These are phyloP conservation scores for Gallinago nigripennis DNA, from an alignment of 2,797 vertebrate species.

Conservation along the genomic window DNA sequence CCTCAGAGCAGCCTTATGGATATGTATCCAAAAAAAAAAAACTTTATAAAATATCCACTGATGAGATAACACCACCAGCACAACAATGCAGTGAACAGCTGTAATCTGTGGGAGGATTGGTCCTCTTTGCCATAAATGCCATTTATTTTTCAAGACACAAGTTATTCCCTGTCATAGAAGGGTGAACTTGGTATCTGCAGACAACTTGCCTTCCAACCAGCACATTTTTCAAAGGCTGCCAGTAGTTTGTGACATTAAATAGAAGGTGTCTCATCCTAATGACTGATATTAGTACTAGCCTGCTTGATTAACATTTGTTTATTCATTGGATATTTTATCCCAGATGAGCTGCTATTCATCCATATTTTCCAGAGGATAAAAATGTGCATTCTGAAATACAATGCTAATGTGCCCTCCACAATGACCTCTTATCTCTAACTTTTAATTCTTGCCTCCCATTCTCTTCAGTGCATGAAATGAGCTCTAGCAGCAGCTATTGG, in stretches of 20 bases:
- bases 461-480: conserved; percentile 22
- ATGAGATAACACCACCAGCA: conserved; percentile 45
- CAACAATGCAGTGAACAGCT: conserved; percentile 33
- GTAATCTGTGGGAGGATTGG: conserved; percentile 29
- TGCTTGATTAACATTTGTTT: conserved; percentile 59
- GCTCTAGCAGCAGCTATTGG: conserved; percentile 27
- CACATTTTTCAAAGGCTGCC: background rate
- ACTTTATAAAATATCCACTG: conserved; percentile 23
- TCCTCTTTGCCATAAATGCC: conserved; percentile 11
- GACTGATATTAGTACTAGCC: conserved; percentile 36
- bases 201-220: conserved; percentile 6
- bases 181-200: background rate
- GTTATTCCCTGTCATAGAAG: background rate
- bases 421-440: conserved; percentile 22
- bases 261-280: conserved; percentile 48
- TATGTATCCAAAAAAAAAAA: background rate
- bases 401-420: conserved; percentile 28
- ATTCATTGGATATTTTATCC: conserved; percentile 34
- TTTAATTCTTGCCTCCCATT: background rate
- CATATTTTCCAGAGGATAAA: background rate
- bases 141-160: conserved; percentile 14
- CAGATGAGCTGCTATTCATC: conserved; percentile 40
- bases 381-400: conserved; percentile 25
- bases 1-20: conserved; percentile 5
- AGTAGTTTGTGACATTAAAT: background rate